Conservation (phyloP, 92 coral and sea anemone genomes). For the Hydrozoanthus gracilis region DNA sequence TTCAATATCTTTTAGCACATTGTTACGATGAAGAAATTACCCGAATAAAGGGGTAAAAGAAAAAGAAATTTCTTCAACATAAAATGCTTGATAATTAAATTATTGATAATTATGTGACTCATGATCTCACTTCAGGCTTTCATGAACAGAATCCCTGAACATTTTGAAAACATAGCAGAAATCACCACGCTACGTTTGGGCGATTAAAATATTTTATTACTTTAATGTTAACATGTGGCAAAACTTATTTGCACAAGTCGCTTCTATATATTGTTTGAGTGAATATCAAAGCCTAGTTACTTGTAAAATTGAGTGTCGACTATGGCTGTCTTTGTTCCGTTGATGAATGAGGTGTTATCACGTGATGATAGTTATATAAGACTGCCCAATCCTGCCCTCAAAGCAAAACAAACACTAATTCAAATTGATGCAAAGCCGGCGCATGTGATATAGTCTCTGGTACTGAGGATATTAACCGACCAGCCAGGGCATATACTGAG, state of each 20-base stretch:
- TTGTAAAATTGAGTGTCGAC: not conserved
- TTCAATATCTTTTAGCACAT: not conserved
- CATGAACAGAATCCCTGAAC: not conserved
- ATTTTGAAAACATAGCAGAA: not conserved
- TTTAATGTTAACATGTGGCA: not conserved
- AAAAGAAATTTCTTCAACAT: not conserved
- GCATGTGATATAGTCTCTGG: constrained; percentile 33
- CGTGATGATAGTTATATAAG: constrained; percentile 29
- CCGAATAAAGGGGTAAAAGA: not conserved
- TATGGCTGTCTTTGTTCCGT: constrained; percentile 1
- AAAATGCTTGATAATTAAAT: constrained; percentile 31
- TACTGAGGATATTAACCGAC: constrained; percentile 6
- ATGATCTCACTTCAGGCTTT: not conserved
- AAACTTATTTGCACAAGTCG: not conserved
- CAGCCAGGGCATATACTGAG: not conserved
- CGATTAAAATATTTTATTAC: not conserved
- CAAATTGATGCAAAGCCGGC: constrained; percentile 19
- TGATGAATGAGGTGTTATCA: constrained; percentile 31
- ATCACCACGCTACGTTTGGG: not conserved
- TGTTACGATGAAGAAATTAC: not conserved
- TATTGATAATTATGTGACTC: constrained; percentile 31
- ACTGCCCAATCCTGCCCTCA: constrained; percentile 25
- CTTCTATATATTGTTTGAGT: not conserved
- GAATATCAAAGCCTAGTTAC: not conserved
- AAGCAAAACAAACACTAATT: constrained; percentile 39